Evolutionary conservation across 2,113 vertebrate genomes (phyloP), one percentile per base, ranked within the genome.

Genomic region (Noturus placidus): DNA sequence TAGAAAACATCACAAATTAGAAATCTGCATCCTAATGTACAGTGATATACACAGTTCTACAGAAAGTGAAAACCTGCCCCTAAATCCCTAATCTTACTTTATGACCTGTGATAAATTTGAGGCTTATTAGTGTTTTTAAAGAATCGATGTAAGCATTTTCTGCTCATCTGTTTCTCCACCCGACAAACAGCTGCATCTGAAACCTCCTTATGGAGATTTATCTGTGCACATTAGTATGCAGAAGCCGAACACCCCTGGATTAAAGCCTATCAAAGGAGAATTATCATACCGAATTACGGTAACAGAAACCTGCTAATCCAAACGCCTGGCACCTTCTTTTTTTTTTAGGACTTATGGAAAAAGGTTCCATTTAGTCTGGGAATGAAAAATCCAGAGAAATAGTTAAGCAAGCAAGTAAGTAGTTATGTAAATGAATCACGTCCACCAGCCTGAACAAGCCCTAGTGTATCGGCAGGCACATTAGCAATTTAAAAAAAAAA

Each of bases 291-390:
- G 30, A 80, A 80, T 69, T 65, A 50, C 27, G 19, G 61, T 56
- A 87, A 87, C 78, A 57, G 50, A 42, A 70, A 81, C 5, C 78
- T 87, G 77, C 56, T 67, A 33, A 65, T 86, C 74, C 56, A 79
- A 54, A 86, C 57, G 27, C 38, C 30, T 14, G 67, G 46, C 70
- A 77, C 22, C n/a, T n/a, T n/a, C n/a, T 46, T 46, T 46, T 46
- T n/a, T 83, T 83, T 74, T 38, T 25, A 57, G 14, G 14, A 57
- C 20, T n/a, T 61, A 30, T 5, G 15, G 20, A 46, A 72, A 67
- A 65, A 25, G 20, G 33, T 52, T 79, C 46, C 11, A 67, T 78
- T 35, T 59, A 38, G 14, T n/a, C 65, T 50, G 25, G 76, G 19
- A 19, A 57, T 82, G 13, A 56, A 57, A 30, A 70, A 25, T 11